These are phyloP conservation scores for Marmota flaviventris DNA, from an alignment of 2,113 vertebrate species.

Conservation along the genomic window DNA sequence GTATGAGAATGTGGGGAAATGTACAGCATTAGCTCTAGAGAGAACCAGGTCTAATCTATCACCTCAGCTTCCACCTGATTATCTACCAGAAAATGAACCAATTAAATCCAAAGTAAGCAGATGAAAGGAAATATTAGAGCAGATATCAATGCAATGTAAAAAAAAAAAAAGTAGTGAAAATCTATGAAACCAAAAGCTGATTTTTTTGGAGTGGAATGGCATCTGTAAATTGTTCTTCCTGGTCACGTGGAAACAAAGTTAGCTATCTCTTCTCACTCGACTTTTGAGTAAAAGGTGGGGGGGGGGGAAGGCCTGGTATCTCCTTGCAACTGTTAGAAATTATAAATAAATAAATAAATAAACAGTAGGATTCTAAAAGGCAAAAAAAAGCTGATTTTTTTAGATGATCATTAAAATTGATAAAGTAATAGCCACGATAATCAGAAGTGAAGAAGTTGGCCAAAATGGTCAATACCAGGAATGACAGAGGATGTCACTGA, in stretches of 20 bases:
- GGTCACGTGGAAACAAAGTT: constrained; percentile 37
- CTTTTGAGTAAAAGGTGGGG: constrained; percentile 46
- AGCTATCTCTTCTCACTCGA: background rate
- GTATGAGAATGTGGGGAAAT: background rate
- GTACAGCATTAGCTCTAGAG: background rate
- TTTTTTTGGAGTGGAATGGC: background rate
- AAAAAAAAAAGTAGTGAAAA: background rate
- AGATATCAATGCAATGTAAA: background rate
- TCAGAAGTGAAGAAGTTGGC: background rate
- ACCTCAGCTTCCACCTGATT: background rate
- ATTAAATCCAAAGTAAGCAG: background rate
- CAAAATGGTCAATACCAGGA: fast-evolving
- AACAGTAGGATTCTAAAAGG: background rate
- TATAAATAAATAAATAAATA: background rate
- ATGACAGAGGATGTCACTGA: fast-evolving
- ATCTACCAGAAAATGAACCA: background rate
- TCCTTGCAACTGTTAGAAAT: constrained; percentile 17
- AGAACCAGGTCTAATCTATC: background rate
- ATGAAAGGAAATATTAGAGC: background rate
- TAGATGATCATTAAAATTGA: background rate
- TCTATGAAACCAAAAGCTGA: background rate
- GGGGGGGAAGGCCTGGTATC: background rate
- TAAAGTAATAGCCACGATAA: background rate
- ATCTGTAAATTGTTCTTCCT: background rate
- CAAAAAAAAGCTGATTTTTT: background rate